A percentile compares a stretch with the other conserved stretches of the same genome.
phyloP scores from a whole-genome alignment of 2,797 vertebrate genomes.

The Poecile montanus region DNA sequence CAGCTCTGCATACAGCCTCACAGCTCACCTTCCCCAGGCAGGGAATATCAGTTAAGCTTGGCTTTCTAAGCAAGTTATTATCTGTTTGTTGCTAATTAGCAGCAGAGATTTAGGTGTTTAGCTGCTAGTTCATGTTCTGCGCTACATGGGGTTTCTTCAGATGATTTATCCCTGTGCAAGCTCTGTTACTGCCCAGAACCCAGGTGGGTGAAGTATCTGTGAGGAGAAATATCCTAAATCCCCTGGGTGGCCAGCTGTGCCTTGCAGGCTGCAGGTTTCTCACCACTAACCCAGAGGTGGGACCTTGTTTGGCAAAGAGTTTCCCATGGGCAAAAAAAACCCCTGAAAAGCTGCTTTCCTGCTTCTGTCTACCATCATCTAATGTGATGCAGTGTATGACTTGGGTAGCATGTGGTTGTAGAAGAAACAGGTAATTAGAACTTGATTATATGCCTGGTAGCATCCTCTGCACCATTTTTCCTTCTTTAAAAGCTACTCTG shows the following conservation, averaged over 20 bases:
- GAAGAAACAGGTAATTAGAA: neutral
- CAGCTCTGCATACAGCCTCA: neutral
- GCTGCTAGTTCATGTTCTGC: neutral
- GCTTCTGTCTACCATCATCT: neutral
- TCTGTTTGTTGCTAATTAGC: neutral
- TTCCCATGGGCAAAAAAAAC: neutral
- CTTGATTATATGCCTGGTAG: neutral
- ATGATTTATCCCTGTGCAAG: neutral
- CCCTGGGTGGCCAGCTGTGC: fast-evolving
- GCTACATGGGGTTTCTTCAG: neutral
- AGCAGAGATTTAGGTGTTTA: neutral
- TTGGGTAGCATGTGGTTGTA: neutral
- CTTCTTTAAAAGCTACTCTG: neutral
- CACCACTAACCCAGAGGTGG: neutral
- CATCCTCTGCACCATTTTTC: neutral
- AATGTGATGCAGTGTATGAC: neutral
- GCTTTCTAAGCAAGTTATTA: neutral
- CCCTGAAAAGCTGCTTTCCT: neutral
- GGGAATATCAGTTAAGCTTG: neutral
- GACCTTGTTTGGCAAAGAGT: neutral
- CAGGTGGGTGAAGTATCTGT: neutral
- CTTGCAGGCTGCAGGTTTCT: neutral
- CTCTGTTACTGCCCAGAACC: neutral
- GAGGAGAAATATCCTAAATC: neutral
- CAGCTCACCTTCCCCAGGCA: neutral